These are phyloP conservation scores for Xiphorhynchus erythropygius DNA, from an alignment of 2,797 vertebrate species.

Conservation along the genomic window DNA sequence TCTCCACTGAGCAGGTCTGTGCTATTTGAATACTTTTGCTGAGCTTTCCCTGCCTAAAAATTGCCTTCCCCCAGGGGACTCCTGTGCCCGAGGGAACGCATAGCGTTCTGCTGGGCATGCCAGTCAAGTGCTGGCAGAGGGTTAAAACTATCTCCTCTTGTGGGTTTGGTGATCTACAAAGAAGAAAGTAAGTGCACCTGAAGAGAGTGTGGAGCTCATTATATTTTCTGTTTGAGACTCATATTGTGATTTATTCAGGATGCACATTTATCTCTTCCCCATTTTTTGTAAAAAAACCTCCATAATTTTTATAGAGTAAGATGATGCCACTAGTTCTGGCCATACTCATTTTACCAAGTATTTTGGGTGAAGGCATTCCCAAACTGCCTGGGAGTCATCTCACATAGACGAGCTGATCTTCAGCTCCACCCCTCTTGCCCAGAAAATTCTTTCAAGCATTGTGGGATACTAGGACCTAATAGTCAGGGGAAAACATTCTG, in stretches of 20 bases:
- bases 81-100: not conserved
- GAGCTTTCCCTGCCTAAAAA: conserved; percentile 21
- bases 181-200: not conserved
- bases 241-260: not conserved
- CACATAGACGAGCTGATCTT: not conserved
- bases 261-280: not conserved
- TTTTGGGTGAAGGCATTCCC: not conserved
- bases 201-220: not conserved
- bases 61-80: conserved; percentile 11
- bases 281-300: not conserved
- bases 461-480: not conserved
- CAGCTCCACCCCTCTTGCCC: not conserved
- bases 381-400: not conserved
- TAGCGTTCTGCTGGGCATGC: not conserved
- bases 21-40: conserved; percentile 46
- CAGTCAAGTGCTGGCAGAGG: not conserved
- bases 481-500: not conserved
- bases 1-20: not conserved
- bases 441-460: not conserved
- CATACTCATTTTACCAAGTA: not conserved
- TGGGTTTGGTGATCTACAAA: not conserved
- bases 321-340: not conserved
- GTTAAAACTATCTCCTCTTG: not conserved
- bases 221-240: not conserved
- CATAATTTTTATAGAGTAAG: not conserved